Base-by-base conservation (phyloP, 1,140 invertebrate species). In the Drosophila serrata region DNA sequence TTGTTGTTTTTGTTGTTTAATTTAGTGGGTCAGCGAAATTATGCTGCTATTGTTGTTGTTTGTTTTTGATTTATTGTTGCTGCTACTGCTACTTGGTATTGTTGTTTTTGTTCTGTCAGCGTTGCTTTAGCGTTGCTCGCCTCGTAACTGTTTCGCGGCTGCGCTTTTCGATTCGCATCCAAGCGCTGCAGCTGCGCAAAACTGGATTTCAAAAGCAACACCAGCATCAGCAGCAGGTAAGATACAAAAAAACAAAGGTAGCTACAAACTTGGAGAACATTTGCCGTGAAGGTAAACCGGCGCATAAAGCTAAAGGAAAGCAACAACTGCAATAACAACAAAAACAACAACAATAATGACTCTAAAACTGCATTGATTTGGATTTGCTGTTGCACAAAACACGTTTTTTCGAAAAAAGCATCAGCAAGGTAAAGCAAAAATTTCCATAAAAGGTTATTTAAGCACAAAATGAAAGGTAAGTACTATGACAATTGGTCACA, bases 11-110 rank as follows among this genome's bases (percentile, higher is more conserved):
- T 79, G 59, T 68, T 70, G 72, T 42, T 70, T 58, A 86, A 67
- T 87, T 85, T 87, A 87, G 84, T 87, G 64, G 84, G 84, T 87
- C 84, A 87, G 84, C 84, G 84, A 87, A 87, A 88, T 87, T 77
- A 64, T 74, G 61, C 59, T 81, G 62, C 33, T 67, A 43, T 40
- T 35, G 59, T 53, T 53, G 73, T 48, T 49, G 46, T 46, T 46
- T 39, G 27, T 4, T 24, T 24, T 84, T 79, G 59, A 64, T 24
- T 24, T 49, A 45, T 6, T 19, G 53, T 55, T 55, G 31, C 15
- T 8, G 22, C 13, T 46, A 40, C 11, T 17, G 49, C 60, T 67
- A 40, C 42, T 57, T 17, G 49, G 57, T 67, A 40, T 45, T 57
- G 55, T 53, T 68, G 63, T 60, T 60, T 59, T 40, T 56, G 59